These are phyloP conservation scores for Drosophila emarginata DNA, from an alignment of 2,888 invertebrate species.

Conservation along the genomic window DNA sequence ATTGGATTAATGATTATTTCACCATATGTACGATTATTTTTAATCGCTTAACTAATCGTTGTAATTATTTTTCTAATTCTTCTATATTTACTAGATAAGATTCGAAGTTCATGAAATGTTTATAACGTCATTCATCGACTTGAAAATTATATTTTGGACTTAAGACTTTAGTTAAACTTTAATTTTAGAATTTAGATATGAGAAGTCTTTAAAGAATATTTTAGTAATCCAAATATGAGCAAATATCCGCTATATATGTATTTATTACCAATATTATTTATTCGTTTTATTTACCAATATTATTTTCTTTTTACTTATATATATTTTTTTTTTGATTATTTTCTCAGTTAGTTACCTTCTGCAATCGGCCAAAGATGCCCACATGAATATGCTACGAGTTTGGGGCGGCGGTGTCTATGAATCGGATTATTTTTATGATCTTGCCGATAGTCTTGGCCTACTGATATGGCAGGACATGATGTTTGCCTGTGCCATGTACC, in stretches of 20 bases:
- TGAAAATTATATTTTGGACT: not conserved
- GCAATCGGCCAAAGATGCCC: constrained; percentile 87
- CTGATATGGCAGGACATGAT: constrained; percentile 99
- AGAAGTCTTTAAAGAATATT: not conserved
- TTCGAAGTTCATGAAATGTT: not conserved
- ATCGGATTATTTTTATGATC: constrained; percentile 92
- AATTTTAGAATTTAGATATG: not conserved
- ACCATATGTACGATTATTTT: not conserved
- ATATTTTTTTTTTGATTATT: too few relatives aligned
- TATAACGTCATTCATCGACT: not conserved
- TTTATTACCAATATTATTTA: too few relatives aligned
- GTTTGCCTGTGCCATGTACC: constrained; percentile 98
- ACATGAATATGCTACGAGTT: constrained; percentile 97
- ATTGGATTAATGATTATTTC: not conserved
- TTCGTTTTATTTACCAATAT: too few relatives aligned
- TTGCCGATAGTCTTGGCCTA: constrained; percentile 94
- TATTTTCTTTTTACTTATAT: too few relatives aligned
- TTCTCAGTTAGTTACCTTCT: not conserved
- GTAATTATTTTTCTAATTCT: not conserved
- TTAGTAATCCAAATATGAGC: not conserved
- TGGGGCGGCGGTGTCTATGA: constrained; percentile 99
- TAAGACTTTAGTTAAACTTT: not conserved
- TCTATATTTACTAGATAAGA: not conserved
- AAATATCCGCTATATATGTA: too few relatives aligned
- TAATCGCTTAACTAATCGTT: not conserved